These are phyloP conservation scores for Drosophila bocki DNA, from an alignment of 1,140 invertebrate genomes.

Conservation along the genomic window DNA sequence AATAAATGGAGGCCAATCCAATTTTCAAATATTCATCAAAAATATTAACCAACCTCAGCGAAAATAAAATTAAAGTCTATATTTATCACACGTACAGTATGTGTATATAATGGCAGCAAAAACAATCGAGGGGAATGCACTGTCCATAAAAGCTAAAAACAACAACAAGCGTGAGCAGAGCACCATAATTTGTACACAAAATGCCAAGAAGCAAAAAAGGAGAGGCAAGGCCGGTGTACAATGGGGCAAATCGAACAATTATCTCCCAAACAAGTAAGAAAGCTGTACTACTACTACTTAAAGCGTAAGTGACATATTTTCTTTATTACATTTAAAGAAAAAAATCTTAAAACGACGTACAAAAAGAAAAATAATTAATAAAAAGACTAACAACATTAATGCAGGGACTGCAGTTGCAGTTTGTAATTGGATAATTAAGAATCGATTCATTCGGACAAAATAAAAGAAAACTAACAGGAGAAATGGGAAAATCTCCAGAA, in stretches of 20 bases:
- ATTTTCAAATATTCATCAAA: conserved; percentile 51
- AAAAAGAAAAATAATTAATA: no score
- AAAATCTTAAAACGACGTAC: no score
- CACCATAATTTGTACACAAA: conserved; percentile 76
- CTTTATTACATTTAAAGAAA: no score
- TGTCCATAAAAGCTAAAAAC: conserved; percentile 70
- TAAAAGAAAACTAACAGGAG: no score
- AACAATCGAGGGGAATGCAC: conserved; percentile 65
- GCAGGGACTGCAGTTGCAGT: no score
- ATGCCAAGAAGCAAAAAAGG: conserved; percentile 28
- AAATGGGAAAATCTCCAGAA: no score
- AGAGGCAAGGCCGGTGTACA: conserved; percentile 27
- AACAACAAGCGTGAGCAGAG: conserved; percentile 32
- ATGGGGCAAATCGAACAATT: conserved; percentile 2
- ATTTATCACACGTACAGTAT: conserved; percentile 54
- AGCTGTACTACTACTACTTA: background rate
- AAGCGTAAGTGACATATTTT: no score
- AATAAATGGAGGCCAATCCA: conserved; percentile 58
- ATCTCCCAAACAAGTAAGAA: background rate
- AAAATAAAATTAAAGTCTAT: conserved; percentile 66
- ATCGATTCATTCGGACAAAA: no score
- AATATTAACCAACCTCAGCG: conserved; percentile 13
- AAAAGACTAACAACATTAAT: no score
- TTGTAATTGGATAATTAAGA: no score
- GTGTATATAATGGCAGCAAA: conserved; percentile 13